Conservation (phyloP, 2,888 invertebrate genomes). For the Neoscelio sp. region DNA sequence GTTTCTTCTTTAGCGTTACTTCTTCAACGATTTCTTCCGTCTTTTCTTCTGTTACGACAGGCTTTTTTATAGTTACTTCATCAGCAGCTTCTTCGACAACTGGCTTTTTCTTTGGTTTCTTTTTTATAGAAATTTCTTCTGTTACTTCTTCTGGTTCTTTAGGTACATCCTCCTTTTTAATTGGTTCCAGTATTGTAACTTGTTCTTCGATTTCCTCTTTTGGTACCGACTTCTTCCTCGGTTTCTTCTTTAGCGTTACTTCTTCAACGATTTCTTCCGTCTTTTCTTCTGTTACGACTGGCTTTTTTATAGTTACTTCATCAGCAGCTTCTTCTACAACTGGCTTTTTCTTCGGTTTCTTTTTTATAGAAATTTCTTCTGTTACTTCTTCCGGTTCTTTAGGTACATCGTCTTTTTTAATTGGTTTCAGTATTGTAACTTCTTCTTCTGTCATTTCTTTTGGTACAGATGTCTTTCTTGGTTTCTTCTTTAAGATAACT, state of each 20-base stretch:
- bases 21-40: conserved; percentile 85
- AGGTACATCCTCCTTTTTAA: conserved; percentile 71
- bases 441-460: conserved; percentile 73
- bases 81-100: conserved; percentile 73
- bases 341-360: conserved; percentile 74
- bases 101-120: conserved; percentile 73
- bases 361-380: conserved; percentile 73
- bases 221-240: conserved; percentile 75
- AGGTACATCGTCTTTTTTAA: conserved; percentile 72
- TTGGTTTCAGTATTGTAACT: conserved; percentile 72
- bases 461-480: conserved; percentile 74
- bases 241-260: conserved; percentile 75
- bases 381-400: conserved; percentile 73
- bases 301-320: conserved; percentile 72
- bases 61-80: conserved; percentile 15
- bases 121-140: conserved; percentile 83
- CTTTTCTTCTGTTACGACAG: conserved; percentile 83
- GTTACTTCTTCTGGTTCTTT: conserved; percentile 83
- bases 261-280: conserved; percentile 74
- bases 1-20: conserved; percentile 87
- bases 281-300: conserved; percentile 68
- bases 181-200: conserved; percentile 71
- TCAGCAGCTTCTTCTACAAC: conserved; percentile 72
- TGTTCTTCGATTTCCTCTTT: conserved; percentile 76
- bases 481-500: conserved; percentile 62